phyloP scores from a whole-genome alignment of 1,140 invertebrate genomes.

The Pogonus chalceus region DNA sequence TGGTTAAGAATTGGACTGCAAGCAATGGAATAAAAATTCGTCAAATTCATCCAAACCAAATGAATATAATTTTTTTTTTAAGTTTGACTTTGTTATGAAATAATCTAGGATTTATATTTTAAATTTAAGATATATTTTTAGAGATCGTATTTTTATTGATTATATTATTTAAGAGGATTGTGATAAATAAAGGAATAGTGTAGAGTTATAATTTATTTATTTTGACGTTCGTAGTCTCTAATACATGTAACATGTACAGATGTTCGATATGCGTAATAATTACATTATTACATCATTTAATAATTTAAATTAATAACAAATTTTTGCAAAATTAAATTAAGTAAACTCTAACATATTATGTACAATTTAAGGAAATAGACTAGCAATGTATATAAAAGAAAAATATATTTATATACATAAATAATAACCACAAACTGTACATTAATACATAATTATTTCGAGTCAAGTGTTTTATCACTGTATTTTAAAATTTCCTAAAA shows the following conservation, averaged over 20 bases:
- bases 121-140: too few relatives aligned
- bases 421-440: background rate
- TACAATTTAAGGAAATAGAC: slow-evolving; percentile 5
- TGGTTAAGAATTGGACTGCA: too few relatives aligned
- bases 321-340: slow-evolving; percentile 8
- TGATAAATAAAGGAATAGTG: too few relatives aligned
- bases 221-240: slow-evolving; percentile 1
- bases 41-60: too few relatives aligned
- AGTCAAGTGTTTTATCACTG: background rate
- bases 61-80: too few relatives aligned
- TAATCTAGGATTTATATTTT: too few relatives aligned
- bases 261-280: slow-evolving; percentile 6
- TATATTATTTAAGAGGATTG: too few relatives aligned
- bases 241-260: slow-evolving; percentile 7
- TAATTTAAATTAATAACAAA: slow-evolving; percentile 7
- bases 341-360: slow-evolving; percentile 6
- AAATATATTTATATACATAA: slow-evolving; percentile 1
- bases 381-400: background rate
- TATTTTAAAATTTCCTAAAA: background rate
- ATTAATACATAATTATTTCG: background rate
- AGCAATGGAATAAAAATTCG: too few relatives aligned
- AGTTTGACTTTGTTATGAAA: too few relatives aligned
- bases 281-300: slow-evolving; percentile 3
- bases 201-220: background rate
- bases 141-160: too few relatives aligned